A percentile compares a stretch with the other conserved stretches of the same genome.
Conservation (phyloP, 2,888 invertebrate species). For the Dinocampus coccinellae region DNA sequence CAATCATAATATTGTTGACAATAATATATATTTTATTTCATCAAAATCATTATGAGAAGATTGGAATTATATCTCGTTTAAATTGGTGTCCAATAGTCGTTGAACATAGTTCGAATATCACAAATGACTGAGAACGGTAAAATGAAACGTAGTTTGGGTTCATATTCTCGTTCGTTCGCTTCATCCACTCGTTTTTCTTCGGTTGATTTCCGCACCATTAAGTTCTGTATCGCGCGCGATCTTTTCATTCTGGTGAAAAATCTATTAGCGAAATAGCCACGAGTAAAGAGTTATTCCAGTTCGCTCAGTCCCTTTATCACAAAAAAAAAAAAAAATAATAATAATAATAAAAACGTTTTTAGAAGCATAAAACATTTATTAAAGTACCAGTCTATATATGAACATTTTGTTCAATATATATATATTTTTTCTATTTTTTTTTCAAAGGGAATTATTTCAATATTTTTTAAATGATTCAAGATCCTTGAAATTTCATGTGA, state of each 20-base stretch:
- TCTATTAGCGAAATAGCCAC: slow-evolving; percentile 54
- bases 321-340: neutral
- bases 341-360: slow-evolving; percentile 8
- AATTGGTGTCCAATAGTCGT: slow-evolving; percentile 31
- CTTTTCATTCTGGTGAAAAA: slow-evolving; percentile 55
- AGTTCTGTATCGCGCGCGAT: slow-evolving; percentile 51
- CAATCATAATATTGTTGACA: neutral
- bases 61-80: neutral
- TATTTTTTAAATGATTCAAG: neutral
- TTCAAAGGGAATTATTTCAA: neutral
- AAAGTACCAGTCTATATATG: neutral
- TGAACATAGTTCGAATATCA: slow-evolving; percentile 36
- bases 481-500: neutral
- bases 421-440: neutral
- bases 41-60: neutral
- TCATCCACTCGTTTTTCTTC: slow-evolving; percentile 44
- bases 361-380: slow-evolving; percentile 18
- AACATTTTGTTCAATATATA: neutral
- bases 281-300: slow-evolving; percentile 22
- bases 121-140: slow-evolving; percentile 35
- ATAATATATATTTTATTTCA: neutral
- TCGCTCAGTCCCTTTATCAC: slow-evolving; percentile 24
- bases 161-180: slow-evolving; percentile 12
- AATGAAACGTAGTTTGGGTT: slow-evolving; percentile 34
- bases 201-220: slow-evolving; percentile 53